Evolutionary conservation across 2,797 vertebrate genomes (phyloP), one percentile per base, ranked within the genome.

Genomic region (Xenentodon cancila): DNA sequence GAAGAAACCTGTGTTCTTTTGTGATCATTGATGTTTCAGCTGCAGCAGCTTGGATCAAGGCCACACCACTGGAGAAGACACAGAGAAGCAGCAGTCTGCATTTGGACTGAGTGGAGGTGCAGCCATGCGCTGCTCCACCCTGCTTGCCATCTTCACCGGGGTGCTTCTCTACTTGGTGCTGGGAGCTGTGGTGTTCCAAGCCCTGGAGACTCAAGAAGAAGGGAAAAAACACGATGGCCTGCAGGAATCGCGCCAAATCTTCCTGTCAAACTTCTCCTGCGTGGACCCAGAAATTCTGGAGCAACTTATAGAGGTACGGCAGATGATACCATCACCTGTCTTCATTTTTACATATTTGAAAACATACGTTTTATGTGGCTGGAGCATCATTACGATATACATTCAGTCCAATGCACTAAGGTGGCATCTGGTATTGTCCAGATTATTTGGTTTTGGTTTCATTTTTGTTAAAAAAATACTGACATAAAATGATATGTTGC

Each of bases 101-200:
- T 75, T 80, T 1, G 86, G 37, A 44, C 82, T 83, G n/a, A 65
- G 74, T 1, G 70, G 82, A 73, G 77, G 73, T 5, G 81, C 51
- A 66, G 81, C 88, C 79, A 97, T 97, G 96, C 94, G 94, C 62
- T 88, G 94, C 86, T 93, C 93, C 79, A 96, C 96, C 0, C 85
- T 97, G 0, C 82, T 96, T 5, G 89, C 76, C 30, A 90, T 97
- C 77, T 77, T 96, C 47, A 91, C 92, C 0, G 81, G 90, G 50
- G 95, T 97, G 72, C 86, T 96, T 21, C 90, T 94, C 9, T 97
- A 97, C 91, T 76, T 97, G 89, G 92, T 96, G 61, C 87, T 94
- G 18, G 96, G 96, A 0, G 96, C 96, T 0, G 86, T 96, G 54
- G 92, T 97, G 71, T 97, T 97, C 78, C 94, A 89, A 17, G 80